Base-by-base conservation (phyloP, 2,113 vertebrate genomes). In the Sylvicapra grimmia region DNA sequence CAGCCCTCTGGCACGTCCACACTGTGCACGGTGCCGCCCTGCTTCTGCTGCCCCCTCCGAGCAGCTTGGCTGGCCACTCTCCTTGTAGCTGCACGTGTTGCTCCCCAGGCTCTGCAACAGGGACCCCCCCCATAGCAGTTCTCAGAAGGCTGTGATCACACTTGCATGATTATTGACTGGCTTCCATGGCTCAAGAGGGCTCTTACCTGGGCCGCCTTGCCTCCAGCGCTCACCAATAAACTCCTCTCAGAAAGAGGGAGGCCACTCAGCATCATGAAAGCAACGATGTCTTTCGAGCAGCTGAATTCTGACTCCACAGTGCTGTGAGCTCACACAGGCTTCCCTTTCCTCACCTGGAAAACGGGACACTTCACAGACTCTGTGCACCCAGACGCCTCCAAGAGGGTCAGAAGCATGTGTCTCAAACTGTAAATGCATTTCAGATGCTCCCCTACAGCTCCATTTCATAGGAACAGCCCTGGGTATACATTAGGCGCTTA, bases 1-100 rank as follows among this genome's bases (percentile, higher is more conserved):
- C 0, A 1, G 19, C 59, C 49, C 18, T 31, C 12, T 5, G 12
- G 15, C 53, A 25, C 6, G 6, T n/a, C 5, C 1, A 6, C 8
- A 0, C 59, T 8, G 1, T 79, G 15, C 29, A 6, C 27, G 1
- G 5, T 3, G 9, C 84, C 0, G 0, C 36, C 40, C 88, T 9
- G 25, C 23, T n/a, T 27, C 87, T 13, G n/a, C 9, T 1, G 1
- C 59, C 18, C 27, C 75, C 59, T 84, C 44, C 25, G 10, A 36
- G 56, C 1, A 19, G 68, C 63, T 40, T 1, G 0, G 27, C 11
- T 13, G 25, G 5, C 40, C 3, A 0, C 31, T 33, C 4, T 88
- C n/a, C 65, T 36, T 36, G 40, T 51, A 8, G 33, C 18, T 36
- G 54, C 0, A 27, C 12, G 29, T 4, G 18, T 85, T 33, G 36